Base-by-base conservation (phyloP, 2,113 vertebrate species). In the Tyto alba region DNA sequence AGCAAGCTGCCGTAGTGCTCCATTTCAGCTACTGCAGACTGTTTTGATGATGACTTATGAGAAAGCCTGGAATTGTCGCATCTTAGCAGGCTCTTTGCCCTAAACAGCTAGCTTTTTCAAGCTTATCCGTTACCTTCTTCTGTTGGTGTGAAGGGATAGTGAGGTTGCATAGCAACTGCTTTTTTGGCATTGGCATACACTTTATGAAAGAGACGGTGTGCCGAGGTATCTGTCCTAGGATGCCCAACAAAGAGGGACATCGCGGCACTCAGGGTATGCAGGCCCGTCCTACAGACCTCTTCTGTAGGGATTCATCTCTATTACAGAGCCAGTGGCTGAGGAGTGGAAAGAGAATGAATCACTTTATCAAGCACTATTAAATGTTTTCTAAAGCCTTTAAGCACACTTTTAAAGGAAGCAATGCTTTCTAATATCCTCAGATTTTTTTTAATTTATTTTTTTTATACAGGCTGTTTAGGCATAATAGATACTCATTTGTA, bases 301-400 rank as follows among this genome's bases (percentile, higher is more conserved):
- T 48, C 74, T 62, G 1, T 30, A 59, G 62, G 78, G n/a, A 2
- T 36, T 36, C 63, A 10, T n/a, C 55, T 72, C 53, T 60, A 1
- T 11, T 16, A 32, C 63, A 63, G 56, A 92, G 48, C 64, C 69
- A 30, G 1, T 18, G 73, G 52, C 76, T 63, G 19, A 18, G 36
- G 66, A 78, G 9, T 45, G 57, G 43, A 48, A 27, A 67, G 66
- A 66, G 60, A 81, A 81, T n/a, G 7, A 59, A 72, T 59, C 69
- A 38, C 63, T 79, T 60, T 43, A n/a, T 74, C 75, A 48, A 78
- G 48, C 7, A 4, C 67, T 76, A 41, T 45, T 20, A 72, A 50
- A 36, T 84, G 60, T 72, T 95, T 84, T 81, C 90, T 92, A n/a
- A 86, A 84, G 73, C 78, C 69, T 93, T 81, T 66, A 59, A 93